Base-by-base conservation (phyloP, 2,797 vertebrate genomes). In the Pogonophryne albipinna region DNA sequence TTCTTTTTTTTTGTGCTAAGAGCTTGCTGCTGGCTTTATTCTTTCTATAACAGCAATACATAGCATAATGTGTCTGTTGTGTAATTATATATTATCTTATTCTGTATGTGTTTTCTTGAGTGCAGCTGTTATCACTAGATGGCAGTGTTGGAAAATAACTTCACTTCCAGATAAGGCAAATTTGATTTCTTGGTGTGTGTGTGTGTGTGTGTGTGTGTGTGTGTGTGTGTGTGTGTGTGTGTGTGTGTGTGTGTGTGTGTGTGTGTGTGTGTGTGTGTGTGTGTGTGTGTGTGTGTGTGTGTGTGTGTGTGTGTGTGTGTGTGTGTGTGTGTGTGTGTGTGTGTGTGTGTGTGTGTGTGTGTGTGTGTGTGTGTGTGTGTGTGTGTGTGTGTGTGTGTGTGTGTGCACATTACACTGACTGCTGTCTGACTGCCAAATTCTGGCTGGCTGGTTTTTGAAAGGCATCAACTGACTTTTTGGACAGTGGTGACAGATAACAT, bases 101-200 rank as follows among this genome's bases (percentile, higher is more conserved):
- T 19, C 15, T 69, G 27, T 58, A 17, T 19, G 38, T 44, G 31
- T 9, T 47, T 55, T 65, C 12, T 59, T 19, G 12, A n/a, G n/a
- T 57, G 34, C 14, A 38, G 12, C 10, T 52, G 20, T n/a, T 14
- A 69, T 57, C 93, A 92, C 87, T 85, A 92, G 93, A 79, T 80
- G 92, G 89, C 91, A 88, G 85, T 68, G 38, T 91, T 10, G n/a
- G 6, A 62, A 62, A 73, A 6, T 44, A 0, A 0, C 64, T 61
- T 58, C 7, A 42, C 10, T 20, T 67, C 20, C 19, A 41, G 8
- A 23, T 59, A 10, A 47, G 63, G 20, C 23, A 60, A 64, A 27
- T 69, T 69, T 60, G 14, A 66, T 27, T 27, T 27, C 3, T 27
- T 27, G 23, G 10, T 14, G 66, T 8, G 34, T 34, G 34, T 34